phyloP scores from a whole-genome alignment of 1,140 invertebrate genomes.

The Zaprionus davidi region DNA sequence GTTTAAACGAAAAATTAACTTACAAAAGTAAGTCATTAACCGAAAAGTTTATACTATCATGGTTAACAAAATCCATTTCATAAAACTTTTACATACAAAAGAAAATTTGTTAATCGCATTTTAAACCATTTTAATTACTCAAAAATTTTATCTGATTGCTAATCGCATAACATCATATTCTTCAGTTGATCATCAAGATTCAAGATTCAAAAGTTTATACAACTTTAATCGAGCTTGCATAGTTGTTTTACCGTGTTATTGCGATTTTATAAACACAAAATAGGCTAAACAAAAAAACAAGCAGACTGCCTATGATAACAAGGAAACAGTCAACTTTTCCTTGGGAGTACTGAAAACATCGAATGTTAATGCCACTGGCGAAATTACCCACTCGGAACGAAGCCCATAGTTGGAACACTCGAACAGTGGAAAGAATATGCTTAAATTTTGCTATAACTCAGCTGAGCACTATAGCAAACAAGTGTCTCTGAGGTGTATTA shows the following conservation, averaged over 20 bases:
- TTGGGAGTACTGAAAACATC: background rate
- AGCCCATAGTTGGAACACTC: background rate
- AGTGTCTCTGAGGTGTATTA: too few relatives aligned
- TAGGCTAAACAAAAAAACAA: slow-evolving; percentile 21
- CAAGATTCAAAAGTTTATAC: background rate
- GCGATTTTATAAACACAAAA: slow-evolving; percentile 32
- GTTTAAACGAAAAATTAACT: background rate
- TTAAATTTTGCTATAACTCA: too few relatives aligned
- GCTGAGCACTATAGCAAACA: too few relatives aligned
- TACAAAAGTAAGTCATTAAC: too few relatives aligned
- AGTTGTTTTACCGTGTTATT: slow-evolving; percentile 16
- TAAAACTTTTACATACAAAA: background rate
- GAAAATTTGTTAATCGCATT: background rate
- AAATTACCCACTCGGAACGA: slow-evolving; percentile 14
- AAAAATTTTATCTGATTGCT: slow-evolving; percentile 10
- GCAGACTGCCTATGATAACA: slow-evolving; percentile 32
- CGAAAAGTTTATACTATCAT: too few relatives aligned
- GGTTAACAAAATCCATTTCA: background rate
- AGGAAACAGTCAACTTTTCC: slow-evolving; percentile 3
- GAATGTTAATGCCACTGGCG: slow-evolving; percentile 16
- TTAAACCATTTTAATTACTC: slow-evolving; percentile 11
- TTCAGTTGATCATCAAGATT: slow-evolving; percentile 7
- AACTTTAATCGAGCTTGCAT: slow-evolving; percentile 17
- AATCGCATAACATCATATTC: background rate
- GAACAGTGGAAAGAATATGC: slow-evolving; percentile 3